Percentiles rank a stretch among this genome's conserved stretches.
Evolutionary conservation across 2,113 vertebrate species (phyloP).

Genomic region (Plestiodon gilberti): DNA sequence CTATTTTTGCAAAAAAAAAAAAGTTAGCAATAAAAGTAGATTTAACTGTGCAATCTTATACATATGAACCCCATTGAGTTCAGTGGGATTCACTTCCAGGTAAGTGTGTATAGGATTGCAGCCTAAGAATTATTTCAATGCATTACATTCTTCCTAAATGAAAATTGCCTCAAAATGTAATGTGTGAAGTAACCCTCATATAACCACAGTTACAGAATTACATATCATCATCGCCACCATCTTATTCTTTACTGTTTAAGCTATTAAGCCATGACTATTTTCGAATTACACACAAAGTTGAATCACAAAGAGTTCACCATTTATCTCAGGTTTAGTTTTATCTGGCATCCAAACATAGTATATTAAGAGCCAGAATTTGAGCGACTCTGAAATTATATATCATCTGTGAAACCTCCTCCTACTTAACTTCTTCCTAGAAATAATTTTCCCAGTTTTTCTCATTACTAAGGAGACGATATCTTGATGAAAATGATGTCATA

Average conservation of each 20-base stretch:
- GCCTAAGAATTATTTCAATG: background rate
- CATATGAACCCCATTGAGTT: too few species aligned
- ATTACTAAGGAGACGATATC: constrained; percentile 52
- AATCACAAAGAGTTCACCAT: background rate
- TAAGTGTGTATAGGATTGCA: too few species aligned
- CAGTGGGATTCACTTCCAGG: too few species aligned
- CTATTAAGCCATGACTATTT: background rate
- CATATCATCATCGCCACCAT: background rate
- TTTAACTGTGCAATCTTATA: too few species aligned
- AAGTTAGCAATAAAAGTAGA: too few species aligned
- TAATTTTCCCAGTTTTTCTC: constrained; percentile 60
- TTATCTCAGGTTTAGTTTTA: background rate
- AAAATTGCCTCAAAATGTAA: background rate
- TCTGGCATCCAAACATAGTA: background rate
- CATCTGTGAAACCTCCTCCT: constrained; percentile 19
- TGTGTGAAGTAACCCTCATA: background rate
- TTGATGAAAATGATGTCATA: constrained; percentile 61
- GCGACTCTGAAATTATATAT: constrained; percentile 47
- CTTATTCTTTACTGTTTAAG: background rate
- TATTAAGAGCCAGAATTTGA: constrained; percentile 34
- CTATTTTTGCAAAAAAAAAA: background rate
- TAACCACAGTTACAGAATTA: background rate
- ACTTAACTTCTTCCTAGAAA: constrained; percentile 21
- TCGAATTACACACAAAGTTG: background rate
- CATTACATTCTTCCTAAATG: background rate